These are phyloP conservation scores for Choloepus hoffmanni DNA, from an alignment of 2,113 vertebrate genomes.

Conservation along the genomic window DNA sequence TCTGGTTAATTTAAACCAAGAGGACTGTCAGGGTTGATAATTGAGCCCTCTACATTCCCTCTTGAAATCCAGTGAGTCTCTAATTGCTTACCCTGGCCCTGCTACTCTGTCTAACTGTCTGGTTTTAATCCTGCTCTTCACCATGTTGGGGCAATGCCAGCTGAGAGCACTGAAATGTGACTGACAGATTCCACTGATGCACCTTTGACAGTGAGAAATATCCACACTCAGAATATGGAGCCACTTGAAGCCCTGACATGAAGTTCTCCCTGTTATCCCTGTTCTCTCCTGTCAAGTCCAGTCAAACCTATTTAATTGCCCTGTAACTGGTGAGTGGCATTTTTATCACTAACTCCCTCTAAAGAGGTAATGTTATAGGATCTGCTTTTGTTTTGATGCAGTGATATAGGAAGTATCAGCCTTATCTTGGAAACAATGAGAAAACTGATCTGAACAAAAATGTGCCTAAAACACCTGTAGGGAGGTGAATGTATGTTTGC, in stretches of 20 bases:
- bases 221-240: background rate
- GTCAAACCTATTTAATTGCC: background rate
- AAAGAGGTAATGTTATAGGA: background rate
- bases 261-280: background rate
- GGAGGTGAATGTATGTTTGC: too few relatives aligned
- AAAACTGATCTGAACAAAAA: too few relatives aligned
- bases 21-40: background rate
- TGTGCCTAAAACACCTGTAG: too few relatives aligned
- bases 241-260: background rate
- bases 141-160: too few relatives aligned
- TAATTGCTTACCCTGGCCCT: background rate
- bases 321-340: background rate
- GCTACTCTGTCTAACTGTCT: background rate
- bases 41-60: background rate
- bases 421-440: background rate
- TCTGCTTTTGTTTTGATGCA: background rate
- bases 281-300: too few relatives aligned
- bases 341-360: background rate
- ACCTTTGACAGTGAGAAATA: background rate
- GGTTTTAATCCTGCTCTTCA: background rate
- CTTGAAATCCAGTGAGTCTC: conserved; percentile 24
- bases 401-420: background rate
- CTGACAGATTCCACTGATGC: background rate
- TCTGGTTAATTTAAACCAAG: background rate
- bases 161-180: background rate